These are phyloP conservation scores for Capreolus pygargus DNA, from an alignment of 2,113 vertebrate species.

Conservation along the genomic window DNA sequence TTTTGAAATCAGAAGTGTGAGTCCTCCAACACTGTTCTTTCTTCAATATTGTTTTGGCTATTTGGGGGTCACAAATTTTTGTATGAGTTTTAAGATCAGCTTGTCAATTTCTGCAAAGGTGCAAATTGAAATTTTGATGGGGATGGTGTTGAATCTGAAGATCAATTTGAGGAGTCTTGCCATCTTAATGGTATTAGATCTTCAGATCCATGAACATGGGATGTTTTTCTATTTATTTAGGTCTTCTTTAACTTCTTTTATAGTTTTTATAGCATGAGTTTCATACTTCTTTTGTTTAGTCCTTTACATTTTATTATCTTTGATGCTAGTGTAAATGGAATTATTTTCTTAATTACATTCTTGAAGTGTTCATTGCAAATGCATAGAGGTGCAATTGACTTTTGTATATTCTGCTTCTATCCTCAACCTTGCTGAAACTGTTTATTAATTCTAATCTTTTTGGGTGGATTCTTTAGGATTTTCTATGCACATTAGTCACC, in stretches of 20 bases:
- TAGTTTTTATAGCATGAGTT: background rate
- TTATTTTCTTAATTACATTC: conserved; percentile 12
- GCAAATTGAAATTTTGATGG: background rate
- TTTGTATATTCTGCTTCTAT: background rate
- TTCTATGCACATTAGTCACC: background rate
- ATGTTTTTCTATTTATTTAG: background rate
- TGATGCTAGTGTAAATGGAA: background rate
- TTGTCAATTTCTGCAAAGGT: background rate
- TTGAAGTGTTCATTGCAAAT: background rate
- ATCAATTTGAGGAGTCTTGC: background rate
- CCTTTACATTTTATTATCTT: background rate
- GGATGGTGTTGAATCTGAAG: background rate
- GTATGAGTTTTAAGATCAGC: background rate
- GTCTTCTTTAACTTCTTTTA: background rate
- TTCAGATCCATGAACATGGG: background rate
- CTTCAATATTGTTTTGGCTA: background rate
- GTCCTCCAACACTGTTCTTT: background rate
- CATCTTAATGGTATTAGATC: background rate
- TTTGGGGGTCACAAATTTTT: background rate
- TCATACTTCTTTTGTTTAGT: background rate
- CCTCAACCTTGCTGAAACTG: background rate
- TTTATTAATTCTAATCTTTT: background rate
- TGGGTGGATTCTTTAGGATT: background rate
- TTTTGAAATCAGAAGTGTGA: background rate
- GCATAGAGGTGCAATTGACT: background rate